Conservation (phyloP, 1,140 invertebrate species). For the Bicyclus anynana region DNA sequence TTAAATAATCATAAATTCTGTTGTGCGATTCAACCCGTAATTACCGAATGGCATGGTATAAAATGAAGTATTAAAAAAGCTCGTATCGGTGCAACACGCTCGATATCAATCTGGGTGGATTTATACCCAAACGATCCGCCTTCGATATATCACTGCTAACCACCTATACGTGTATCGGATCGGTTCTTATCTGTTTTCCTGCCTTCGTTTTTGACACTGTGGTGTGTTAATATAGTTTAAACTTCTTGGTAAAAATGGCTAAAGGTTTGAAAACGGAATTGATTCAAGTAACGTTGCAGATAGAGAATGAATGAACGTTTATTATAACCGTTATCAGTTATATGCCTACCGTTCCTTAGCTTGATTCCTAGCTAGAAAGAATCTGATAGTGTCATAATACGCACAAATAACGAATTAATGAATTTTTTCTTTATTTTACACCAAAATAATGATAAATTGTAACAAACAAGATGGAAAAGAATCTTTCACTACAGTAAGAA, state of each 20-base stretch:
- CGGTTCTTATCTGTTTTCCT: neutral
- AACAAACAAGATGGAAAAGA: too few species aligned
- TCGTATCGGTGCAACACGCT: neutral
- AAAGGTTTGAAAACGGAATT: too few species aligned
- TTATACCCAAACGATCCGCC: neutral
- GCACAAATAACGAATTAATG: too few species aligned
- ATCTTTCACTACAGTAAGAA: too few species aligned
- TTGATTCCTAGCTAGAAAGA: too few species aligned
- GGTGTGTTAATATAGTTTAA: neutral
- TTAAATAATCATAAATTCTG: neutral
- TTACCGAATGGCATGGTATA: slow-evolving; percentile 6
- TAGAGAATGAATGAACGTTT: too few species aligned
- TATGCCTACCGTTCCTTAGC: too few species aligned
- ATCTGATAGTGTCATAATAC: too few species aligned
- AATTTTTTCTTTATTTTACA: too few species aligned
- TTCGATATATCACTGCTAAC: slow-evolving; percentile 13
- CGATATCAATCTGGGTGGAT: slow-evolving; percentile 10
- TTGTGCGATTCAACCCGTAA: slow-evolving; percentile 1
- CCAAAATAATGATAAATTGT: too few species aligned
- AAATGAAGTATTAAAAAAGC: neutral
- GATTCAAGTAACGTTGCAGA: too few species aligned
- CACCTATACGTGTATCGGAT: neutral
- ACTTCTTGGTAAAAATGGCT: neutral
- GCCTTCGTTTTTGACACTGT: slow-evolving; percentile 5
- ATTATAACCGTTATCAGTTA: too few species aligned